Conservation (phyloP, 2,888 invertebrate species). For the Oxyteleia sp. region DNA sequence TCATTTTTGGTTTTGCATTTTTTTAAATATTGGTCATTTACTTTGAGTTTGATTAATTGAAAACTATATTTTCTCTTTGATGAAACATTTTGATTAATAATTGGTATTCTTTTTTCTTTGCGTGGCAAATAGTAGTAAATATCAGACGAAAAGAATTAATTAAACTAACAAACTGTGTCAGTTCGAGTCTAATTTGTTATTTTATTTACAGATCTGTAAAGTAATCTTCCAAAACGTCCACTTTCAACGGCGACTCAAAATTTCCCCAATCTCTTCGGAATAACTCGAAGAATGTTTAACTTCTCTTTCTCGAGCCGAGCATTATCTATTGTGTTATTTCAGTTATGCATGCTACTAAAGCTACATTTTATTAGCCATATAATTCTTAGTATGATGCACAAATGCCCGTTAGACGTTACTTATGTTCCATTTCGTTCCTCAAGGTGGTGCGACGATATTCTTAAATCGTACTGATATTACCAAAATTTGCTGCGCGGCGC, state of each 20-base stretch:
- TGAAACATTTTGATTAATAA: no score
- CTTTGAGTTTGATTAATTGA: no score
- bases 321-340: conserved; percentile 69
- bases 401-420: conserved; percentile 54
- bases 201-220: no score
- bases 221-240: no score
- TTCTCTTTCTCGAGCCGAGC: neutral
- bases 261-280: conserved; percentile 1
- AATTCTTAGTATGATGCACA: conserved; percentile 55
- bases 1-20: no score
- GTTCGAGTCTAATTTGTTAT: no score
- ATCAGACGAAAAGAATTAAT: no score
- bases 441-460: conserved; percentile 54
- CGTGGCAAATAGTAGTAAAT: no score
- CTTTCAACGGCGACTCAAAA: no score
- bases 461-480: conserved; percentile 61
- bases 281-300: conserved; percentile 29
- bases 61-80: no score
- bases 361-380: conserved; percentile 65
- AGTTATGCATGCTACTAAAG: conserved; percentile 68
- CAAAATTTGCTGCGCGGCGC: conserved; percentile 47
- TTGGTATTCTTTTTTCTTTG: neutral
- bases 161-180: no score
- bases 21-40: no score
- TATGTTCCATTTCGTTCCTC: conserved; percentile 30